Evolutionary conservation across 1,140 invertebrate genomes (phyloP), one percentile per base, ranked within the genome.

Genomic region (Aleiodes sp.): DNA sequence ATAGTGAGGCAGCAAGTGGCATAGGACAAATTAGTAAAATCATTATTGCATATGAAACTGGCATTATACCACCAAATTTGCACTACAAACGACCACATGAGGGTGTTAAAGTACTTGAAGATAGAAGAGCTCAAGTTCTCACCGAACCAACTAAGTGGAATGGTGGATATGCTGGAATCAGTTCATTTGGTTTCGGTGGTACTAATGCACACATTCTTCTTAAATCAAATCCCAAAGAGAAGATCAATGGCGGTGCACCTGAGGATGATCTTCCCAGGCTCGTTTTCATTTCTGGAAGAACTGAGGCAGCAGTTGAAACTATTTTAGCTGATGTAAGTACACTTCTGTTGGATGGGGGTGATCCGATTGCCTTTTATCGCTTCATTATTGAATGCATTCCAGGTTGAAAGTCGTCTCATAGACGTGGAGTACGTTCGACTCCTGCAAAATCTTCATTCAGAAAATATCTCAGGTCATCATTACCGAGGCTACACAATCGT

Each of bases 1-100:
- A 99, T 82, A 90, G 94, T 1, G 97, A 99, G 83, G 92, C 95
- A 8, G 93, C 93, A 1, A 96, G 95, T 33, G 96, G 96, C 68
- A 83, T 95, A 0, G 95, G 93, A 80, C 93, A 94, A 0, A 76
- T 98, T 35, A 90, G 92, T 2, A 98, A 98, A 87, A 80, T 89
- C 1, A 70, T 94, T 4, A 87, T 94, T 64, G 88, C 91, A 0
- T 92, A 94, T 88, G 91, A 94, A 80, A 84, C 86, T 9, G 88
- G 88, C n/a, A 71, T 85, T 0, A 90, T 95, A 59, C 92, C 92
- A 9, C 89, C 92, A 2, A 95, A 93, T 81, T 82, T 95, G 1
- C 91, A 95, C 78, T 94, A 88, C 75, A 87, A 89, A 6, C 84
- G 75, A 3, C 91, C 93, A 2, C 92, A 88, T 66, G 87, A 91